Evolutionary conservation across 2,888 invertebrate genomes (phyloP), one percentile per base, ranked within the genome.

Genomic region (Erpobdella octoculata): DNA sequence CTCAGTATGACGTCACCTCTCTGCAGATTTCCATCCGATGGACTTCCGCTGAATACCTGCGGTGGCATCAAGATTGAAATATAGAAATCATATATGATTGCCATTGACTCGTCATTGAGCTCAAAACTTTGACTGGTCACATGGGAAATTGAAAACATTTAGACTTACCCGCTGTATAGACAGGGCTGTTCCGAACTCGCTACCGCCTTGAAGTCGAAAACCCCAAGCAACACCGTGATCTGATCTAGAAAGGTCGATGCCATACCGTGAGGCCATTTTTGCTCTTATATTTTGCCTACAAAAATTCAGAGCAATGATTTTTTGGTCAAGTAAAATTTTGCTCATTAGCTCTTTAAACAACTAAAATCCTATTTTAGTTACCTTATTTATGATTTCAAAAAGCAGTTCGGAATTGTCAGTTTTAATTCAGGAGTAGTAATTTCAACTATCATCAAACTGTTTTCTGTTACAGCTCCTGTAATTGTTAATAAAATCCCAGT

Each of bases 1-100:
- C 92, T 91, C 78, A 90, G 88, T 80, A 95, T 90, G 80, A 93
- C 88, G 85, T 95, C 95, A 78, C 94, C 94, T 76, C 91, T 88
- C 78, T 90, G 88, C 77, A 95, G 87, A 79, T 90, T 89, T 70
- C 90, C 89, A 79, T 90, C 89, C 18, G 91, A 89, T 1, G 92
- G 92, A 75, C 90, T 90, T 75, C 91, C 91, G 72, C 89, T 88
- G 80, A 91, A 90, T 81, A 93, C 92, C 94, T 95, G 87, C 36
- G 31, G 33, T n/a, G n/a, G n/a, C n/a, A n/a, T n/a, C n/a, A n/a
- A n/a, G n/a, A n/a, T n/a, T n/a, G 31, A n/a, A 28, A 33, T 1
- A 53, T 21, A n/a, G 35, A 1, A n/a, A n/a, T n/a, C n/a, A n/a
- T n/a, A n/a, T n/a, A n/a, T n/a, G n/a, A n/a, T n/a, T n/a, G n/a